These are phyloP conservation scores for Tiliqua scincoides DNA, from an alignment of 2,113 vertebrate species.

Conservation along the genomic window DNA sequence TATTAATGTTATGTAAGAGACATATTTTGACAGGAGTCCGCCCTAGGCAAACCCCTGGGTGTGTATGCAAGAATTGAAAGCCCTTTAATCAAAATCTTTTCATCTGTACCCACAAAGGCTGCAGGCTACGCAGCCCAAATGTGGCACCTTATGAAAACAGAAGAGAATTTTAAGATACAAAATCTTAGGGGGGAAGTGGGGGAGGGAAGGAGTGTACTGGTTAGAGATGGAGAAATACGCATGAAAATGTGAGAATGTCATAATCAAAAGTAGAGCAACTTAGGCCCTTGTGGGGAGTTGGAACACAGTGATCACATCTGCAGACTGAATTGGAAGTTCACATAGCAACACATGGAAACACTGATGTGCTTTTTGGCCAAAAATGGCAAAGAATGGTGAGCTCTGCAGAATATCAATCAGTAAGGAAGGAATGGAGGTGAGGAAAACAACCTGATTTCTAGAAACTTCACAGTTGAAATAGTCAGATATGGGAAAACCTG, in stretches of 20 bases:
- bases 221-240: not conserved
- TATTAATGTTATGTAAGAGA: slow-evolving; percentile 21
- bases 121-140: not conserved
- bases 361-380: not conserved
- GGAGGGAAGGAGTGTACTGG: not conserved
- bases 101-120: not conserved
- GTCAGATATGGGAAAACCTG: not conserved
- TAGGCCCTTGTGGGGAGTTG: not conserved
- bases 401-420: not conserved
- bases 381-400: not conserved
- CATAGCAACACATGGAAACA: not conserved
- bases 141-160: slow-evolving; percentile 10
- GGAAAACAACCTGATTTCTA: slow-evolving; percentile 17
- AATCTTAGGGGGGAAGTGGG: not conserved
- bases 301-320: not conserved
- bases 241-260: not conserved
- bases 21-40: slow-evolving; percentile 17
- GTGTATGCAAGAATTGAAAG: slow-evolving; percentile 8
- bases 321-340: not conserved
- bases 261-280: not conserved
- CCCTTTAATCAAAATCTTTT: slow-evolving; percentile 32
- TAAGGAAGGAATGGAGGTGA: not conserved
- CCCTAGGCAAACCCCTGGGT: slow-evolving; percentile 7
- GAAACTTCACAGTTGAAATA: not conserved
- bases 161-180: slow-evolving; percentile 24